phyloP scores from a whole-genome alignment of 1,140 invertebrate genomes.

The Drosophila ananassae region DNA sequence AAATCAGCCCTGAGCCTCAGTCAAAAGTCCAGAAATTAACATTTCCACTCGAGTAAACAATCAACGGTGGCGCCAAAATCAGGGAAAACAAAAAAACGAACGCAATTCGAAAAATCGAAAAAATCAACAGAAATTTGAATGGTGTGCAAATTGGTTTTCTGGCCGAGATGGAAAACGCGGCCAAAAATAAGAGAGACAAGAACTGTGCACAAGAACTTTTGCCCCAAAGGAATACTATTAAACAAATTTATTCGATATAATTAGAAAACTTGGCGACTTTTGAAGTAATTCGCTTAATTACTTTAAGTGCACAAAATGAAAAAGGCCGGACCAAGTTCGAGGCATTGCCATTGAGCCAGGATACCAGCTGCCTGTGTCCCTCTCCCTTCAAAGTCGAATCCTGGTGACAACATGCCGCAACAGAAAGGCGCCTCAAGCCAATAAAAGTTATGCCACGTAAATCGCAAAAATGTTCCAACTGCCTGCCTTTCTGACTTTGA shows the following conservation, averaged over 20 bases:
- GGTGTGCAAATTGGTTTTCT: constrained; percentile 71
- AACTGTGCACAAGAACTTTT: constrained; percentile 31
- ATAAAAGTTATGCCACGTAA: constrained; percentile 68
- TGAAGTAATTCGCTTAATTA: constrained; percentile 82
- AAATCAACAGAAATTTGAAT: constrained; percentile 43
- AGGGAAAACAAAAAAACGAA: constrained; percentile 45
- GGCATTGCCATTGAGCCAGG: constrained; percentile 24
- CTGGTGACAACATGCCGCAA: constrained; percentile 65
- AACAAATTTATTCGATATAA: constrained; percentile 83
- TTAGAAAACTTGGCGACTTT: constrained; percentile 83
- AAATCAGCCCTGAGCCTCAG: constrained; percentile 55
- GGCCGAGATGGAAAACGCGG: not conserved
- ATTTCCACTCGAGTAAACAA: constrained; percentile 79
- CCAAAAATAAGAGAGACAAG: constrained; percentile 31
- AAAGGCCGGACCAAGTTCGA: constrained; percentile 46
- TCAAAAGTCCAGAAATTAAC: constrained; percentile 80
- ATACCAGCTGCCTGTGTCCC: not conserved
- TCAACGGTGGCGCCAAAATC: constrained; percentile 61
- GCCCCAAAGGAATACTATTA: constrained; percentile 68
- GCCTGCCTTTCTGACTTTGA: constrained; percentile 53
- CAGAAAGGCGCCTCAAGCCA: constrained; percentile 69
- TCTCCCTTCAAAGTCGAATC: constrained; percentile 21
- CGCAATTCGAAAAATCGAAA: constrained; percentile 28
- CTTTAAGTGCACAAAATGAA: constrained; percentile 71
- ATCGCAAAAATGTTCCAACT: constrained; percentile 58